Base-by-base conservation (phyloP, 2,888 invertebrate species). In the Sipunculus nudus region DNA sequence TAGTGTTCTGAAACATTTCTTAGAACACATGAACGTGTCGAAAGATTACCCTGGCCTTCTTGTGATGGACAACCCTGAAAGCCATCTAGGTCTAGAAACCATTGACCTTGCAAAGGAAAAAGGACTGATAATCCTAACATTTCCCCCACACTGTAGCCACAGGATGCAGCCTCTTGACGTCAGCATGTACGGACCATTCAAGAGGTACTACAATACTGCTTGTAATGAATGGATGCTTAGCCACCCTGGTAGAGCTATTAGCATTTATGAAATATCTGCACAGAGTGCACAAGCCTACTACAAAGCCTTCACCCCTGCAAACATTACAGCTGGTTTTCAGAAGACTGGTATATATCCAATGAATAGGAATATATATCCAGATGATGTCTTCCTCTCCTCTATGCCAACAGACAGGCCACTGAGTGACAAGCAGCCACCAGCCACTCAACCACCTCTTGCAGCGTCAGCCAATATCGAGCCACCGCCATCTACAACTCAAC, bases 151-250 rank as follows among this genome's bases (percentile, higher is more conserved):
- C 67, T 78, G 79, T 54, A 75, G 80, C 6, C 82, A 79, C 53
- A 82, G 81, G 65, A 56, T 85, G 47, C 84, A 85, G 73, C 84
- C 83, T 13, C 70, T 84, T 16, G 81, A 85, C 68, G 75, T 80
- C 10, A 75, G 78, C 29, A 72, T 84, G 3, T 80, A 76, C 67
- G 78, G 78, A 6, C 83, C 82, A 26, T 78, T 84, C 45, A 84
- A 84, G 67, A 75, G 68, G 50, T 63, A 59, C 50, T 53, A 75
- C 32, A 78, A 78, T 47, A 50, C 65, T 19, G 66, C 71, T 5
- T 68, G 61, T 35, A 75, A 78, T 53, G 54, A 67, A 16, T 83
- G 77, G 75, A 58, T 78, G 64, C 35, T 61, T n/a, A 68, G 72
- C 50, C 69, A 84, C 64, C 79, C 82, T 40, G 82, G 83, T 2